These are phyloP conservation scores for Oryzias sinensis DNA, from an alignment of 2,797 vertebrate species.

Conservation along the genomic window DNA sequence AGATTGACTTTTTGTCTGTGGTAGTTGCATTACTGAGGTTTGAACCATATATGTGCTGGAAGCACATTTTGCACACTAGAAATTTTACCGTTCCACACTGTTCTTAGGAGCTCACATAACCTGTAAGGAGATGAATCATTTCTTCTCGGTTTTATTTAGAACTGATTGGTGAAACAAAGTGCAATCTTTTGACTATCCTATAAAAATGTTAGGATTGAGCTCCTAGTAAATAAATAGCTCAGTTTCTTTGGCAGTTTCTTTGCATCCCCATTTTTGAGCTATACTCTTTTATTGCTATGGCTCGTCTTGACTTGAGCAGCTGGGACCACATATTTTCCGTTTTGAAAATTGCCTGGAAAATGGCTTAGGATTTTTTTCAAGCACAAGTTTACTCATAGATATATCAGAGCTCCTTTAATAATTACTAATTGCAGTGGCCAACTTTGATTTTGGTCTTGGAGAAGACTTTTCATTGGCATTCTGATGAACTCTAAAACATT, in stretches of 20 bases:
- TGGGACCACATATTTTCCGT: neutral
- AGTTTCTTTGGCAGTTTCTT: constrained; percentile 12
- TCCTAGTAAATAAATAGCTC: neutral
- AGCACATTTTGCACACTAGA: constrained; percentile 46
- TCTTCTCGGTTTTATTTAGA: neutral
- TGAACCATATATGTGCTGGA: constrained; percentile 3
- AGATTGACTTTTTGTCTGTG: constrained; percentile 21
- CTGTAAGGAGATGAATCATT: neutral
- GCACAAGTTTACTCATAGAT: constrained; percentile 18
- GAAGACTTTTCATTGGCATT: too few relatives aligned
- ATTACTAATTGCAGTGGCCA: constrained; percentile 1
- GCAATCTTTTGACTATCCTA: neutral
- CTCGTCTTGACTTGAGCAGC: neutral
- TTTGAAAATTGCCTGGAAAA: neutral
- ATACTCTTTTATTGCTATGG: neutral
- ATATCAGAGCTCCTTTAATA: neutral
- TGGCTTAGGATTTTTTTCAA: neutral
- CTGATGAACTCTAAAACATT: too few relatives aligned
- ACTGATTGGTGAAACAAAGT: too few relatives aligned
- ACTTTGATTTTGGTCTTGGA: neutral
- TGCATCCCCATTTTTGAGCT: constrained; percentile 21
- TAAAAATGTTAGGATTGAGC: neutral
- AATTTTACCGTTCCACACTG: constrained; percentile 52
- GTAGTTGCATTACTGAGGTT: constrained; percentile 49
- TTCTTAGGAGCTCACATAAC: constrained; percentile 8